Evolutionary conservation across 2,888 invertebrate genomes (phyloP), one percentile per base, ranked within the genome.

Genomic region (Dryadula phaetusa): DNA sequence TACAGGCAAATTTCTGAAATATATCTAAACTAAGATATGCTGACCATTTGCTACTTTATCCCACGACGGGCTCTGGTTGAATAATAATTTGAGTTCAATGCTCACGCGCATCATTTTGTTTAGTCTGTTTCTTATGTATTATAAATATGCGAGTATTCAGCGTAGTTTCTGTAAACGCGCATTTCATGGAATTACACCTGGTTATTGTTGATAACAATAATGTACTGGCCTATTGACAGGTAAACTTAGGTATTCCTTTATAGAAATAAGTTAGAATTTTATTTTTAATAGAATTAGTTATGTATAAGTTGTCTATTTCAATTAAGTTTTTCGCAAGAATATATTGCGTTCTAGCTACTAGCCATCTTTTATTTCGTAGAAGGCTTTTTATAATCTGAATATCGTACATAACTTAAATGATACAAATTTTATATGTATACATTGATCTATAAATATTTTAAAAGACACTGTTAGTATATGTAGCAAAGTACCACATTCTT

Each of bases 1-100:
- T 12, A 60, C 16, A 25, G 18, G 18, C 49, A 42, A 52, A 44
- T 34, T 37, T 54, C 25, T 32, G 18, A 14, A 22, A 53, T 18
- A 54, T 16, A 58, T 58, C 58, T 40, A 46, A 52, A 42, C 58
- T 40, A 46, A 52, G 49, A 67, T n/a, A n/a, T n/a, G n/a, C n/a
- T n/a, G 64, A 64, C 34, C 49, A 56, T 56, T 58, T 64, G 58
- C 44, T 71, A 70, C 69, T 61, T 64, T 67, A 72, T 75, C 74
- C 74, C 72, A 69, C 44, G 69, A 42, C 53, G 53, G 28, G 52
- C 34, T 28, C 53, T 34, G 10, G 25, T 42, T 63, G 66, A 69
- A 66, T 66, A 66, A 25, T 69, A 66, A 69, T 44, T 52, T 18
- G 60, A 60, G 67, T 67, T 67, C 67, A 64, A 32, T 60, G 64